Conservation (phyloP, 2,113 vertebrate genomes). For the Vicugna pacos region DNA sequence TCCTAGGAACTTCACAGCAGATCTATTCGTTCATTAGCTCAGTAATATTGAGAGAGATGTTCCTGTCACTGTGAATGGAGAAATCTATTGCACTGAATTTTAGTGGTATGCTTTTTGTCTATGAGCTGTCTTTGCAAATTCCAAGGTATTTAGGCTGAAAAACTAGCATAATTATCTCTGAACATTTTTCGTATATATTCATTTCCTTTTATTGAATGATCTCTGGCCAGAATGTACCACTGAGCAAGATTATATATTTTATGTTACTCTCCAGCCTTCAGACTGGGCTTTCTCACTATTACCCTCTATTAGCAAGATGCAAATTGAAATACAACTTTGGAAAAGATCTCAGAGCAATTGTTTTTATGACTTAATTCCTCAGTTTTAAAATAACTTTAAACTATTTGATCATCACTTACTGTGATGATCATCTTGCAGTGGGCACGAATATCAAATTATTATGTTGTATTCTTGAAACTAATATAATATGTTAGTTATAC, state of each 20-base stretch:
- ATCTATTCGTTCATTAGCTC: constrained; percentile 92
- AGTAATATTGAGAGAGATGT: constrained; percentile 95
- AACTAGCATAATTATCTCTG: constrained; percentile 82
- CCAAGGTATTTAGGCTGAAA: constrained; percentile 86
- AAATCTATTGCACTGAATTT: constrained; percentile 88
- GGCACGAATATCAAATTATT: neutral
- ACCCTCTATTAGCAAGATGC: constrained; percentile 50
- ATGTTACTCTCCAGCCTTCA: constrained; percentile 25
- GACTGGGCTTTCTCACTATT: neutral
- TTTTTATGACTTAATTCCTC: constrained; percentile 40
- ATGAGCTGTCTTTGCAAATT: constrained; percentile 84
- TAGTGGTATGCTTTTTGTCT: constrained; percentile 86
- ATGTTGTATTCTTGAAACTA: neutral
- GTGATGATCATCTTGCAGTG: neutral
- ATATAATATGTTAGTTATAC: neutral
- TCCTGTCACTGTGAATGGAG: constrained; percentile 88
- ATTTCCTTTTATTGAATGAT: constrained; percentile 73
- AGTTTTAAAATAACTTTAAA: constrained; percentile 65
- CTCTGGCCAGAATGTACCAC: constrained; percentile 36
- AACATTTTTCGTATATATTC: constrained; percentile 70
- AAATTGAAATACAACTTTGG: constrained; percentile 73
- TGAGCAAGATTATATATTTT: constrained; percentile 36
- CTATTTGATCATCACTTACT: neutral
- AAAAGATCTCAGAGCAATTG: constrained; percentile 49
- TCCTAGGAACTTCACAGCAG: constrained; percentile 91